These are phyloP conservation scores for Anguilla pacifica DNA, from an alignment of 2,797 vertebrate species.

Conservation along the genomic window DNA sequence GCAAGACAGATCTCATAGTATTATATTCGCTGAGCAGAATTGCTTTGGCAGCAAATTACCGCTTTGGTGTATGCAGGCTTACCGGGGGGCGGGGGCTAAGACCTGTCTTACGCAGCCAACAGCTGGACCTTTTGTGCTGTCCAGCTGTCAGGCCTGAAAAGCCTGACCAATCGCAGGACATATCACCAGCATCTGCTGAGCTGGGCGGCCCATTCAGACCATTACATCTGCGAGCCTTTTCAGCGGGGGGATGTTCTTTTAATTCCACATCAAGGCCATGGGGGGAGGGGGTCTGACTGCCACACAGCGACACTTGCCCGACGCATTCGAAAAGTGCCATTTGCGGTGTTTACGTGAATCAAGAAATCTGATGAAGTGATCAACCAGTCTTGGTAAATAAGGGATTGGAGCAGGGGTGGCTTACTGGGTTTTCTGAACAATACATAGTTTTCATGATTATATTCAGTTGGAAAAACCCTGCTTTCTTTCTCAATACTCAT, in stretches of 20 bases:
- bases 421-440: background rate
- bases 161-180: slow-evolving; percentile 47
- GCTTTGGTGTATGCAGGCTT: slow-evolving; percentile 63
- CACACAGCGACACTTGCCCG: background rate
- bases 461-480: background rate
- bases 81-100: slow-evolving; percentile 61
- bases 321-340: background rate
- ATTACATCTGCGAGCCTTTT: background rate
- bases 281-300: background rate
- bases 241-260: slow-evolving; percentile 20
- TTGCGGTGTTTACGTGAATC: background rate
- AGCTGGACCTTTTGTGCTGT: slow-evolving; percentile 58
- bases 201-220: slow-evolving; percentile 49
- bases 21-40: slow-evolving; percentile 64
- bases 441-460: background rate
- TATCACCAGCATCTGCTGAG: slow-evolving; percentile 61
- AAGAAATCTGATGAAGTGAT: background rate
- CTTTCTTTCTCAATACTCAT: background rate
- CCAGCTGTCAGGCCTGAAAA: slow-evolving; percentile 42
- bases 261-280: background rate
- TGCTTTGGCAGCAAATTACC: slow-evolving; percentile 66
- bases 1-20: slow-evolving; percentile 48
- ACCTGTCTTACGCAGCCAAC: slow-evolving; percentile 37
- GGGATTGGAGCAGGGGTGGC: background rate
- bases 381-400: background rate